A percentile compares a stretch with the other conserved stretches of the same genome.
phyloP scores from a whole-genome alignment of 2,888 invertebrate species.

The Dynastes tityus region DNA sequence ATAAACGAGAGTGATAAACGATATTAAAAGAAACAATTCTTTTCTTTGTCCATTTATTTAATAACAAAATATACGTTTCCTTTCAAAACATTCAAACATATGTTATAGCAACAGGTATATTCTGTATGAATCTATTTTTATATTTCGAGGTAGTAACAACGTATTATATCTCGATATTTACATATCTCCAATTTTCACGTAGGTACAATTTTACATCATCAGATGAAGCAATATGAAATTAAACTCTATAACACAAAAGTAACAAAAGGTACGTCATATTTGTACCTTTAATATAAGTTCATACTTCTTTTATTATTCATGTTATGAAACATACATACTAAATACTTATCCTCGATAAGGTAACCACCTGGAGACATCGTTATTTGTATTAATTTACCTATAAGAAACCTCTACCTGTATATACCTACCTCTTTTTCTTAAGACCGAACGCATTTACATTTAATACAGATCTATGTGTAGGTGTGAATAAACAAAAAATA shows the following conservation, averaged over 20 bases:
- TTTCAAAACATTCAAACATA: conserved; percentile 3
- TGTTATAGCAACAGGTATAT: not conserved
- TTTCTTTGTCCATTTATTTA: not conserved
- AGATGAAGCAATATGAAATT: not conserved
- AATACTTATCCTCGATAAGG: not conserved
- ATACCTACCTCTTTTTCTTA: not conserved
- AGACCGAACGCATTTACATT: no score
- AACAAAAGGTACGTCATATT: not conserved
- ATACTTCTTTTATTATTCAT: not conserved
- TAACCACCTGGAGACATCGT: conserved; percentile 8
- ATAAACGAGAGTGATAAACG: no score
- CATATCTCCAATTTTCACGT: no score
- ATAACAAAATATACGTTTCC: no score
- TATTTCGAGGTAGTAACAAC: conserved; percentile 37
- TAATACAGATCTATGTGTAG: no score
- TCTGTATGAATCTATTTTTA: not conserved
- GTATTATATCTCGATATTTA: no score
- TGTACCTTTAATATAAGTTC: not conserved
- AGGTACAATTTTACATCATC: not conserved
- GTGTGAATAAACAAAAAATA: no score
- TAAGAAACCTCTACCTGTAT: not conserved
- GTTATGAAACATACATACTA: not conserved
- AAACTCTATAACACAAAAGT: not conserved
- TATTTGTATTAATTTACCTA: not conserved
- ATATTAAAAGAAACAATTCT: not conserved